Evolutionary conservation across 2,797 vertebrate genomes (phyloP).

Genomic region (Hydrocynus forskahlii): DNA sequence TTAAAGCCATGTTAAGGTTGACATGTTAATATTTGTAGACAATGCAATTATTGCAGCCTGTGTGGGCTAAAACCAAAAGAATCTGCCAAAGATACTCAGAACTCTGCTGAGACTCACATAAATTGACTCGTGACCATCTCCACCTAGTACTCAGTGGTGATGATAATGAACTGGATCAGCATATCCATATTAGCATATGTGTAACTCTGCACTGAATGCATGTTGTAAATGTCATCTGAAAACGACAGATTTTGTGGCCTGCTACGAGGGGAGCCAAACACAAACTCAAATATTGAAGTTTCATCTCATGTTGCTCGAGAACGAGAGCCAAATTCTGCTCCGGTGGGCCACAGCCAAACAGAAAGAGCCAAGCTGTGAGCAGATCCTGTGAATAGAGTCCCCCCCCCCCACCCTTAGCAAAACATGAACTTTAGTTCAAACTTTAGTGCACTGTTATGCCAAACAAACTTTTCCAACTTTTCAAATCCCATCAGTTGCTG

Average conservation of each 20-base stretch:
- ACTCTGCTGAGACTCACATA: too few species aligned
- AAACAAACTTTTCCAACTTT: constrained; percentile 16
- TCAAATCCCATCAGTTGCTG: background rate
- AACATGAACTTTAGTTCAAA: constrained; percentile 44
- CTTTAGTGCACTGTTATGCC: constrained; percentile 31
- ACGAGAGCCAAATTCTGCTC: constrained; percentile 34
- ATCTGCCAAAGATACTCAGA: too few species aligned
- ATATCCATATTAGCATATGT: background rate
- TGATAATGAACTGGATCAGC: background rate
- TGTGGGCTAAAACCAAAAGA: too few species aligned
- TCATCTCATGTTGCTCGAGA: constrained; percentile 36
- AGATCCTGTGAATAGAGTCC: constrained; percentile 14
- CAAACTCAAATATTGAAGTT: constrained; percentile 39
- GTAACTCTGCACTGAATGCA: background rate
- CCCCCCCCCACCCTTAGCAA: constrained; percentile 4
- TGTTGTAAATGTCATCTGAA: background rate
- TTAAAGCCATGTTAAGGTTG: too few species aligned
- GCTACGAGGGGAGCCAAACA: background rate
- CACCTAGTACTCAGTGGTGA: background rate
- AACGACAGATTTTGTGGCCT: constrained; percentile 7
- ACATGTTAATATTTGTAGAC: too few species aligned
- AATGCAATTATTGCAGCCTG: too few species aligned
- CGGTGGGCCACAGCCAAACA: constrained; percentile 42
- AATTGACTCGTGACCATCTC: too few species aligned
- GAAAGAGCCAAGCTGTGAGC: constrained; percentile 20